Conservation (phyloP, 2,888 invertebrate species). For the Cephus pulcher region DNA sequence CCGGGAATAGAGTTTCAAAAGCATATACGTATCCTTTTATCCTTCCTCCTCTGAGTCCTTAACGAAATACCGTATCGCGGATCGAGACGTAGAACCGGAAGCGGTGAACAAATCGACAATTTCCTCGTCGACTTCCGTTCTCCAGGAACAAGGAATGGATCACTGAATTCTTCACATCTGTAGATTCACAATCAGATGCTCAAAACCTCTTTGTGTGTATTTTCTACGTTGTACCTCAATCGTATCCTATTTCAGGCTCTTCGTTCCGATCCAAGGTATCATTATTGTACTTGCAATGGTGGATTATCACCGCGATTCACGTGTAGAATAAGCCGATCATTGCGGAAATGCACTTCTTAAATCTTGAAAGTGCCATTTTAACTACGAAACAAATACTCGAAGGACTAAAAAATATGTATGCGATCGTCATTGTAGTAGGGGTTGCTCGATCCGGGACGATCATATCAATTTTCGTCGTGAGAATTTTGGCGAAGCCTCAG, state of each 20-base stretch:
- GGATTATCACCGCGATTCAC: background rate
- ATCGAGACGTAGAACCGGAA: background rate
- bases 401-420: background rate
- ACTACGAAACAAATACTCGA: slow-evolving; percentile 8
- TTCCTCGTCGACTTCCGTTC: background rate
- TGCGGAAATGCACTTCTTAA: slow-evolving; percentile 24
- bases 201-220: background rate
- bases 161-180: background rate
- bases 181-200: background rate
- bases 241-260: background rate
- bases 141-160: background rate
- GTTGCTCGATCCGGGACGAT: background rate
- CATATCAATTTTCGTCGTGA: background rate
- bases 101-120: background rate
- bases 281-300: background rate
- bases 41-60: background rate
- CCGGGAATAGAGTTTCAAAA: slow-evolving; percentile 39
- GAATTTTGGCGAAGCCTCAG: background rate
- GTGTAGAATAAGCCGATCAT: slow-evolving; percentile 19
- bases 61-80: slow-evolving; percentile 1
- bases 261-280: background rate
- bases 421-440: background rate
- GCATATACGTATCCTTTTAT: background rate
- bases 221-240: too few relatives aligned
- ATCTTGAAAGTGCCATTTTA: slow-evolving; percentile 22